Evolutionary conservation across 2,888 invertebrate species (phyloP), one percentile per base, ranked within the genome.

Genomic region (Harpagoxenus sublaevis): DNA sequence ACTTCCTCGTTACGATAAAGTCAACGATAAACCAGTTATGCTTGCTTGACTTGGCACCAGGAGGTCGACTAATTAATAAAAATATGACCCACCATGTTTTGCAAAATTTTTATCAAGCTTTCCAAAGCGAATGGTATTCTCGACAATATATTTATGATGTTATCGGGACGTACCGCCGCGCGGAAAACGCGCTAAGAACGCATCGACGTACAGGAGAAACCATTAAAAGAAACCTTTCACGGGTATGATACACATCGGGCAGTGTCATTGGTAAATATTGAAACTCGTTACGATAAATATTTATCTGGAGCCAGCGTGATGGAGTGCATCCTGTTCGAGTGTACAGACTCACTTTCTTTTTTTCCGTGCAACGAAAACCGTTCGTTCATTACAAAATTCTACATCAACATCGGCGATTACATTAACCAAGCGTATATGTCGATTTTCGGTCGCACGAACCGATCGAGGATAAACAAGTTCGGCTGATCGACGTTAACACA

Each of bases 261-360:
- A 23, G 48, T 79, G 78, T 48, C 73, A 60, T 79, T 79, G 79
- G 60, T 79, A 79, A 79, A 73, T 57, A 79, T 39, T 79, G 45
- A 73, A 73, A 79, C 73, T 71, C 79, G 73, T 79, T 73, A 60
- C 74, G 60, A 79, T 79, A 60, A 79, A 73, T 79, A 48, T 79
- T 79, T 73, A 73, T 79, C 60, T 48, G 79, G 45, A 57, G 18
- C 48, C 48, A 18, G 71, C 23, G 39, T 71, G 79, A 79, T 79
- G 74, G 28, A 79, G 79, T 60, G 12, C 28, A 73, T 79, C 79
- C 79, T 79, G 79, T 60, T 60, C 35, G 35, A 70, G 57, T 23
- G 48, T 35, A 35, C 45, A 45, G 60, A 18, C 10, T 39, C 4
- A 45, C 74, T 79, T 71, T 79, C 55, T 60, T 79, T 79, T 79